Conservation (phyloP, 2,797 vertebrate genomes). For the Sebastes itinus region DNA sequence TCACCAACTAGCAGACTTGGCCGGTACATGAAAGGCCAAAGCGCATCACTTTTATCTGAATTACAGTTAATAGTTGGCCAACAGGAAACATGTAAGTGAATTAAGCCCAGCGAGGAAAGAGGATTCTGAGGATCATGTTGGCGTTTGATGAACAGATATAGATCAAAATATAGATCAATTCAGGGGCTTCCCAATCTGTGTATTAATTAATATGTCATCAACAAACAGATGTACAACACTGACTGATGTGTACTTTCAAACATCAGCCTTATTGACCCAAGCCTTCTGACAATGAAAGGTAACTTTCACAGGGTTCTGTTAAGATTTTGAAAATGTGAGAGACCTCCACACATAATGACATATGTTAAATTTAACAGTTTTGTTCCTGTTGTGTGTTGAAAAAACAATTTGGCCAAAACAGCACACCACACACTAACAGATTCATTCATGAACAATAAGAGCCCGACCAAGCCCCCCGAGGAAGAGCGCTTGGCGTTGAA, state of each 20-base stretch:
- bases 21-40: constrained; percentile 56
- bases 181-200: background rate
- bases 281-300: too few relatives aligned
- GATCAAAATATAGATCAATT: background rate
- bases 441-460: too few relatives aligned
- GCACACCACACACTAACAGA: too few relatives aligned
- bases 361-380: too few relatives aligned
- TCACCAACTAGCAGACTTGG: constrained; percentile 59
- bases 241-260: background rate
- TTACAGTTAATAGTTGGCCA: constrained; percentile 46
- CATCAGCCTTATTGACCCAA: too few relatives aligned
- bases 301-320: background rate
- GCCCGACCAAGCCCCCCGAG: too few relatives aligned
- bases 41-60: constrained; percentile 64
- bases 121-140: background rate
- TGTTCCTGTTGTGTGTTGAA: too few relatives aligned
- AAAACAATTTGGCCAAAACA: too few relatives aligned
- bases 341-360: too few relatives aligned
- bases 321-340: too few relatives aligned
- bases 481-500: too few relatives aligned
- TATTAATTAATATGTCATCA: background rate
- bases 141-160: background rate
- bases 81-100: constrained; percentile 47
- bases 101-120: constrained; percentile 8
- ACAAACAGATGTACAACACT: background rate